A percentile compares a stretch with the other conserved stretches of the same genome.
Conservation (phyloP, 2,888 invertebrate genomes). For the Auanema sp. region DNA sequence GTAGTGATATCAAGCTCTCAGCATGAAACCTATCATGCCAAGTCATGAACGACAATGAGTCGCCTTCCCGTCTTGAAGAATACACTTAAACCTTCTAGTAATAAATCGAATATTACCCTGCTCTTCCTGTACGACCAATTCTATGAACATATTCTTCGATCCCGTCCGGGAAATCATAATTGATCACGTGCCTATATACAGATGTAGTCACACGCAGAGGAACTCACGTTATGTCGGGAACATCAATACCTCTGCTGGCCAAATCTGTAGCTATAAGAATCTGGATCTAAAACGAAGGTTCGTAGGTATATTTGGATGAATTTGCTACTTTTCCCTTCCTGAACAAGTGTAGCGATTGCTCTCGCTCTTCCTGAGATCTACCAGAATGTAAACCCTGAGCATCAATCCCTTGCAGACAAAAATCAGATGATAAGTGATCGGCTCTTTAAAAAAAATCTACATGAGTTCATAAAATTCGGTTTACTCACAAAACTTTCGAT, state of each 20-base stretch:
- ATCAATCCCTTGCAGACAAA: conserved; percentile 74
- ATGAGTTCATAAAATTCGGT: not conserved
- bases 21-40: conserved; percentile 80
- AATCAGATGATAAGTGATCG: conserved; percentile 80
- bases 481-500: conserved; percentile 71
- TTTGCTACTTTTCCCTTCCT: conserved; percentile 5
- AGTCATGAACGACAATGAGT: conserved; percentile 81
- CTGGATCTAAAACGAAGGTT: conserved; percentile 74
- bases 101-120: conserved; percentile 70
- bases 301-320: not conserved
- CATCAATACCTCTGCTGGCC: conserved; percentile 89
- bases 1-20: conserved; percentile 78
- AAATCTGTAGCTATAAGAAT: conserved; percentile 92
- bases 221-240: conserved; percentile 66
- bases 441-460: conserved; percentile 68
- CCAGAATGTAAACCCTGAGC: conserved; percentile 87
- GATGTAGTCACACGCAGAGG: not conserved
- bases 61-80: conserved; percentile 72
- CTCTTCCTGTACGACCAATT: conserved; percentile 91
- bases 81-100: not conserved
- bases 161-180: conserved; percentile 88
- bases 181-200: conserved; percentile 77
- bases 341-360: conserved; percentile 73
- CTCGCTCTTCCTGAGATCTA: conserved; percentile 75
- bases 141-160: conserved; percentile 95